Conservation (phyloP, 2,113 vertebrate genomes). For the Psilopsiagon aymara region DNA sequence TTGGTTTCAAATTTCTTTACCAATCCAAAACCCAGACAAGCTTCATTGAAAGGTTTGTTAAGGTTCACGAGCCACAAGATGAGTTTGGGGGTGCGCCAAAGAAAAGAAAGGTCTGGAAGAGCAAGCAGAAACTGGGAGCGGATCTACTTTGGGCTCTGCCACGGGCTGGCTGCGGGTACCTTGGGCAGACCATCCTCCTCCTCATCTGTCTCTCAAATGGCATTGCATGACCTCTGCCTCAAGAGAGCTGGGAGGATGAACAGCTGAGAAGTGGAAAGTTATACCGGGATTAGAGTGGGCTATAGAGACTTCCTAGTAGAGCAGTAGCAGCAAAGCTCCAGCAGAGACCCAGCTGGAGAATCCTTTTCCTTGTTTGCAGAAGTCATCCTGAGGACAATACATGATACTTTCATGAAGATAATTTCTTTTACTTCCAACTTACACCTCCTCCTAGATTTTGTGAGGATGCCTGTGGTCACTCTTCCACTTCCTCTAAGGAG, state of each 20-base stretch:
- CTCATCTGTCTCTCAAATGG: background rate
- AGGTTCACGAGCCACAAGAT: slow-evolving; percentile 29
- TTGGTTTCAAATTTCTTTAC: slow-evolving; percentile 50
- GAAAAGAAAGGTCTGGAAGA: slow-evolving; percentile 40
- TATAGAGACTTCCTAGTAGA: background rate
- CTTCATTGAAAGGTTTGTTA: slow-evolving; percentile 41
- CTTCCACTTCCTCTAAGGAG: background rate
- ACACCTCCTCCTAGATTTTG: background rate
- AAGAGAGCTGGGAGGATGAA: background rate
- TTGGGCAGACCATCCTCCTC: background rate
- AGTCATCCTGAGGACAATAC: background rate
- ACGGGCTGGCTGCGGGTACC: background rate
- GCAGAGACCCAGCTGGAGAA: background rate
- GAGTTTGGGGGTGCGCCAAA: background rate
- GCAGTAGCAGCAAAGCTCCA: background rate
- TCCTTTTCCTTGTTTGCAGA: background rate
- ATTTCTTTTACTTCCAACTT: background rate
- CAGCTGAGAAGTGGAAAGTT: background rate
- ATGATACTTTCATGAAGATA: background rate
- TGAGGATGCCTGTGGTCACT: background rate
- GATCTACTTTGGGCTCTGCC: background rate
- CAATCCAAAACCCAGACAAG: slow-evolving; percentile 42
- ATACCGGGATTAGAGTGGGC: background rate
- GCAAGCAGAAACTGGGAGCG: background rate
- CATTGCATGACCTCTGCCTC: background rate